Evolutionary conservation across 2,113 vertebrate genomes (phyloP).

Genomic region (Channa maculata): DNA sequence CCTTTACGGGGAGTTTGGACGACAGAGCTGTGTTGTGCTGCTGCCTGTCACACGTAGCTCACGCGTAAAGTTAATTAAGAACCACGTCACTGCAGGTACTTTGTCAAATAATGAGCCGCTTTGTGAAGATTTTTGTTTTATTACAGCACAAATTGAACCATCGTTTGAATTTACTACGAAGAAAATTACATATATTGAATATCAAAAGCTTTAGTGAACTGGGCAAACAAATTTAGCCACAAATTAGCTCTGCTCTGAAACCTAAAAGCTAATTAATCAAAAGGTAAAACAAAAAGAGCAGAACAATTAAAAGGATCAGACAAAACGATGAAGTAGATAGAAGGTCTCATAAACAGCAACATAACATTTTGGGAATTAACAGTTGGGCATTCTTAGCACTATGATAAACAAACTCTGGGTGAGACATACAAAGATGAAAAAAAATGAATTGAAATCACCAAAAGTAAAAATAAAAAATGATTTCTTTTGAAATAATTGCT

Average conservation of each 20-base stretch:
- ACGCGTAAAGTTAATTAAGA: constrained; percentile 47
- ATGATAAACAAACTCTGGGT: constrained; percentile 4
- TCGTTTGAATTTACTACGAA: not conserved
- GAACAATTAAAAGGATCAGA: not conserved
- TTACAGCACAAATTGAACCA: not conserved
- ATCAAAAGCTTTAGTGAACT: no score
- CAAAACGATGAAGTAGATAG: not conserved
- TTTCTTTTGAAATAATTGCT: not conserved
- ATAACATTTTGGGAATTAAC: constrained; percentile 29
- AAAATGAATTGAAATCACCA: not conserved
- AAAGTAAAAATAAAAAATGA: not conserved
- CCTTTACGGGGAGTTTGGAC: constrained; percentile 52
- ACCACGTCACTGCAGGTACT: constrained; percentile 53
- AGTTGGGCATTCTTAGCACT: not conserved
- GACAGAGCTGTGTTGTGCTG: constrained; percentile 41
- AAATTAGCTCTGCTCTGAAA: not conserved
- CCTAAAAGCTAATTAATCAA: not conserved
- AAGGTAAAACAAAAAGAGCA: not conserved
- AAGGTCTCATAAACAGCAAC: constrained; percentile 24
- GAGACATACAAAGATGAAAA: not conserved
- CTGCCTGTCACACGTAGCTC: constrained; percentile 39
- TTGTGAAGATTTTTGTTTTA: not conserved
- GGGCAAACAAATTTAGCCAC: no score
- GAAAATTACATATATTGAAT: not conserved
- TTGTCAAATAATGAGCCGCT: constrained; percentile 34